A percentile compares a stretch with the other conserved stretches of the same genome.
These are phyloP conservation scores for Entomobrya multifasciata DNA, from an alignment of 2,888 invertebrate genomes.

Conservation along the genomic window DNA sequence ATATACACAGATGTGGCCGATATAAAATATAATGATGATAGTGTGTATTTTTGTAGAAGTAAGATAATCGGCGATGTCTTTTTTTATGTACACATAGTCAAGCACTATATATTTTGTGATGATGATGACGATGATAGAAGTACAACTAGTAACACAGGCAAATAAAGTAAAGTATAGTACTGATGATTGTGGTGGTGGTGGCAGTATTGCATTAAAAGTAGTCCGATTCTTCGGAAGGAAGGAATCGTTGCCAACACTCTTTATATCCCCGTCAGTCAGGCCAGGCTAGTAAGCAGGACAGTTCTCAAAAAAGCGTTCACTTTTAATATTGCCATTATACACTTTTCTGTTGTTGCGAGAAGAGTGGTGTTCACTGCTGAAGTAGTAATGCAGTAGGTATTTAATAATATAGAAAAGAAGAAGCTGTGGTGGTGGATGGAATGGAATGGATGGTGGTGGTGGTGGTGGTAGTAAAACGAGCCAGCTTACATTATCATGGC, in stretches of 20 bases:
- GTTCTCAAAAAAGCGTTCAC: conserved; percentile 57
- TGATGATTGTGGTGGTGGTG: conserved; percentile 50
- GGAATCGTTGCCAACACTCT: conserved; percentile 72
- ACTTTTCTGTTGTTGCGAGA: conserved; percentile 21
- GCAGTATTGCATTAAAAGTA: conserved; percentile 65
- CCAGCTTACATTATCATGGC: conserved; percentile 16
- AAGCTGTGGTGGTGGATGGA: conserved; percentile 46
- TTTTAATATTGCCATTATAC: conserved; percentile 59
- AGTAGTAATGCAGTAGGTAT: conserved; percentile 45
- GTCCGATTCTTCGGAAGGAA: conserved; percentile 74
- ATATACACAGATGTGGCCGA: conserved; percentile 48
- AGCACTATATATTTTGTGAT: conserved; percentile 33
- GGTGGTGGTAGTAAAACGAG: conserved; percentile 55
- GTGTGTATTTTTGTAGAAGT: conserved; percentile 22
- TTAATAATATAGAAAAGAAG: conserved; percentile 31
- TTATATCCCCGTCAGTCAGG: conserved; percentile 42
- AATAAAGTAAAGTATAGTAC: conserved; percentile 33
- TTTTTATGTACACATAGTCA: conserved; percentile 38
- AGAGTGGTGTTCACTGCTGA: conserved; percentile 44
- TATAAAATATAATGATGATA: conserved; percentile 25
- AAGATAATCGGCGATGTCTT: conserved; percentile 64
- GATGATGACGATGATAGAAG: conserved; percentile 20
- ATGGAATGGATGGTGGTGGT: conserved; percentile 39
- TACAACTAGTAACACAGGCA: conserved; percentile 43
- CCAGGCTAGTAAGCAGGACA: conserved; percentile 50